Evolutionary conservation across 2,888 invertebrate genomes (phyloP), one percentile per base, ranked within the genome.

Genomic region (Lycocerus yunnanus): DNA sequence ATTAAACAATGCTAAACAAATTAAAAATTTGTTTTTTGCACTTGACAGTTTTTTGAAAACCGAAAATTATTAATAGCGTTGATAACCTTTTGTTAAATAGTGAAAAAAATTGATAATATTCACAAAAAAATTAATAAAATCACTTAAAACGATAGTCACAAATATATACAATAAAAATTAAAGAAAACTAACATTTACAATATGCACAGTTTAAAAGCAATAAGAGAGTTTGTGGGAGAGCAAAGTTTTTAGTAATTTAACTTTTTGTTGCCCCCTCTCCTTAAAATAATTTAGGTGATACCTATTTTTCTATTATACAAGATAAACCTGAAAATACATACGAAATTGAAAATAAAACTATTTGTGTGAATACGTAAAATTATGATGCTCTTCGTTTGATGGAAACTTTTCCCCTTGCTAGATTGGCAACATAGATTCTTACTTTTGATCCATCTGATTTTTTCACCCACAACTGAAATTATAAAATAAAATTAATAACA

Each of bases 351-450:
- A 43, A 43, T 43, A 6, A 43, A 43, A 43, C n/a, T n/a, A 13
- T 43, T n/a, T n/a, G 43, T n/a, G n/a, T n/a, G 5, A 43, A 43
- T 43, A n/a, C 43, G 6, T 43, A 43, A 43, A 43, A 43, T 86
- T 91, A 95, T 63, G 94, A 93, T 14, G 96, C 95, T 81, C 97
- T 90, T 80, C 97, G 89, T 84, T 96, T 95, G 81, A 97, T 93
- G 16, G 94, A 92, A 84, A 95, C 93, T 89, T 96, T 97, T 15
- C 97, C 97, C 81, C 95, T 93, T 77, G 94, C 93, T 80, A 98
- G 87, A 85, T 97, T 95, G 1, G 94, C 92, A 82, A 95, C 91
- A 85, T 93, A 95, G 84, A 98, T 95, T 85, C 94, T 90, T 15
- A 96, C 91, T 87, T 97, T 94, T 78, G 92, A 93, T 76, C 91